A percentile compares a stretch with the other conserved stretches of the same genome.
phyloP scores from a whole-genome alignment of 2,797 vertebrate species.

The Setipinna tenuifilis region DNA sequence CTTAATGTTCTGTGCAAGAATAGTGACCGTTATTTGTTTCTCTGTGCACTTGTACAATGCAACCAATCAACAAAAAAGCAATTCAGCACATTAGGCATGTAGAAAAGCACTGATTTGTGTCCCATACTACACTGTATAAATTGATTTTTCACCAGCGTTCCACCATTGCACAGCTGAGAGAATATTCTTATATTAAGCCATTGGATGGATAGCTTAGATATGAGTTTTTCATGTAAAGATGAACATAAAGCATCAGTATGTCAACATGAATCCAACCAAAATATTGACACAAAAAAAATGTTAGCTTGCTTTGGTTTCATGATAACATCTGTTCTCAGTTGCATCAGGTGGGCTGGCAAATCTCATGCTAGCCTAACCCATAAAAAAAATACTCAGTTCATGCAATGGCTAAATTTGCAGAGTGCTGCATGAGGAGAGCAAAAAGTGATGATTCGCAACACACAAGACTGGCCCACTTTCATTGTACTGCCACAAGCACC shows the following conservation, averaged over 20 bases:
- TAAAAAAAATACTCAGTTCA: not conserved
- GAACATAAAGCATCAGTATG: not conserved
- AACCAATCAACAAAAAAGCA: slow-evolving; percentile 19
- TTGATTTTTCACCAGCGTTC: slow-evolving; percentile 1
- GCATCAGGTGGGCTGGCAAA: not conserved
- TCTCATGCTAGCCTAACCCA: not conserved
- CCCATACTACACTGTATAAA: not conserved
- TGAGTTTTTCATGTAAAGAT: not conserved
- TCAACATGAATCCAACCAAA: not conserved
- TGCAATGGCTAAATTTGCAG: not conserved
- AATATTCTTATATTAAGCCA: not conserved
- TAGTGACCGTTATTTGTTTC: slow-evolving; percentile 12
- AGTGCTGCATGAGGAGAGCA: not conserved
- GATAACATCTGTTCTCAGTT: not conserved
- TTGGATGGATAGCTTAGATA: not conserved
- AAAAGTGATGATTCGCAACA: not conserved
- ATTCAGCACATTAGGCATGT: slow-evolving; percentile 14
- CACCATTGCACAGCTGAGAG: not conserved
- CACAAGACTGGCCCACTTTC: not conserved
- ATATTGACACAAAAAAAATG: not conserved
- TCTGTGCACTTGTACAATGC: not conserved
- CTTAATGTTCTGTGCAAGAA: slow-evolving; percentile 21
- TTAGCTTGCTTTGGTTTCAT: not conserved
- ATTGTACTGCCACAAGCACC: not conserved
- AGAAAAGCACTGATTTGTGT: slow-evolving; percentile 19